Conservation (phyloP, 2,888 invertebrate genomes). For the Epinotia ramella region DNA sequence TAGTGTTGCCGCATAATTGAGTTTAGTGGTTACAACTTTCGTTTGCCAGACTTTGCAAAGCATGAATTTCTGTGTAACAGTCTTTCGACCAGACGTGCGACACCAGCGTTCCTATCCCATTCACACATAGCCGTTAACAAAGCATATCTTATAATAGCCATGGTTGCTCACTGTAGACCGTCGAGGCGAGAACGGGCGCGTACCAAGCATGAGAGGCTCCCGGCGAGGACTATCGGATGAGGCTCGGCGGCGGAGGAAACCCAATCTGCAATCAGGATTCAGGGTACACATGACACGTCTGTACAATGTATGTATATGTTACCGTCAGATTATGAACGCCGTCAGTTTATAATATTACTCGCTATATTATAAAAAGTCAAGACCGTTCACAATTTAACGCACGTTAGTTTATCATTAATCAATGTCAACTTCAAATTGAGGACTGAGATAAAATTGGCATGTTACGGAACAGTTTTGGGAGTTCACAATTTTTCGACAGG, state of each 20-base stretch:
- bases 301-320: too few relatives aligned
- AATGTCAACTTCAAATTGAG: too few relatives aligned
- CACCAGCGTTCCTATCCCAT: conserved; percentile 55
- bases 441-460: too few relatives aligned
- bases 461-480: too few relatives aligned
- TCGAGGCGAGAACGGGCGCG: conserved; percentile 84
- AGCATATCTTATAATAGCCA: conserved; percentile 85
- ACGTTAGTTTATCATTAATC: too few relatives aligned
- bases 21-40: too few relatives aligned
- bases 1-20: too few relatives aligned
- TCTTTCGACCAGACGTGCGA: conserved; percentile 21
- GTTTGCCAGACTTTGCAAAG: not conserved
- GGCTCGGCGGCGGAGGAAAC: conserved; percentile 81
- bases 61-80: not conserved
- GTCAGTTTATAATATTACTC: too few relatives aligned
- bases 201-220: conserved; percentile 73
- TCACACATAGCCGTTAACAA: conserved; percentile 85
- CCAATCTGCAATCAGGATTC: conserved; percentile 68
- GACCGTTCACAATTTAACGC: too few relatives aligned
- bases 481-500: too few relatives aligned
- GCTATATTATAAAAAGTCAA: too few relatives aligned
- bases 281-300: not conserved
- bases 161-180: conserved; percentile 85
- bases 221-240: conserved; percentile 85
- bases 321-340: too few relatives aligned